Base-by-base conservation (phyloP, 2,888 invertebrate species). In the Ametastegia equiseti region DNA sequence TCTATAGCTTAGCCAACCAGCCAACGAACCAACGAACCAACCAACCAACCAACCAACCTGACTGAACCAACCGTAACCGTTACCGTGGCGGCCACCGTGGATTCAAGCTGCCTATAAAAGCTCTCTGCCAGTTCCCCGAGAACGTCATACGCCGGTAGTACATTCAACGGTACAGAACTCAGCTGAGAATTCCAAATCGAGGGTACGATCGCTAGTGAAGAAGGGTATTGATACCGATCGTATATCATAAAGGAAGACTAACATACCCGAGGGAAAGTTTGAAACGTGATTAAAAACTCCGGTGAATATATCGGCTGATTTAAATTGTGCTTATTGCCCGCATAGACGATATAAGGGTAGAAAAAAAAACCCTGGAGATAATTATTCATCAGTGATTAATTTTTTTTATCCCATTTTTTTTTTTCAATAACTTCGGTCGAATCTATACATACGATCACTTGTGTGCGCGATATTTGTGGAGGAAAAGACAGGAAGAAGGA, bases 141-240 rank as follows among this genome's bases (percentile, higher is more conserved):
- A 84, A 88, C 89, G 88, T 90, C 89, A 89, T 86, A 90, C 88
- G 88, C 88, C 89, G 88, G 88, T 88, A 86, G 88, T 87, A 85
- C 88, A 89, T 87, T 86, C 89, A 83, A 85, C 88, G 84, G 89
- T 86, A 85, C 89, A 85, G 88, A 89, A 85, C 87, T 84, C 84
- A 50, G 30, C 33, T 36, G 33, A 23, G 13, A 71, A 36, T n/a
- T 36, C 67, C 39, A 39, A 4, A 45, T 71, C 7, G 2, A 30
- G 36, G 19, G 23, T 39, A 19, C 65, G 36, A 23, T 19, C 39
- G 39, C 0, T 39, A 67, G 65, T 67, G 65, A 42, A 71, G 47
- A 47, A 13, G 47, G n/a, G 13, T 42, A 13, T 69, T 11, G 6
- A 36, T 33, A 65, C 1, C 19, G 60, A 60, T 30, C 27, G 30